Evolutionary conservation across 2,113 vertebrate genomes (phyloP).

Genomic region (Copsychus sechellarum): DNA sequence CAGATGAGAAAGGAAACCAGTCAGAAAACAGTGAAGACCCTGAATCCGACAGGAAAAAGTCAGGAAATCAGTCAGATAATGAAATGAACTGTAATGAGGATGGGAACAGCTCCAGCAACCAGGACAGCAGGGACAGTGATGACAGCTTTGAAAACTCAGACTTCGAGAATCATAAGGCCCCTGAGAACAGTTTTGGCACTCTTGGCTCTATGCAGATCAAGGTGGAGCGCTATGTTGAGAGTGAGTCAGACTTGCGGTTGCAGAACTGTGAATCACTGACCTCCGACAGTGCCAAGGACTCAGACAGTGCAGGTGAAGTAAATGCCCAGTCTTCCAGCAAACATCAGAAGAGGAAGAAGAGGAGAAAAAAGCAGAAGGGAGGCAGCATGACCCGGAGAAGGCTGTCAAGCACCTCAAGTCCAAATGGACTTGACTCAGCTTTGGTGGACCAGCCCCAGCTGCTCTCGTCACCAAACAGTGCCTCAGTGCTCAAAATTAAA

Average conservation of each 20-base stretch:
- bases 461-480: slow-evolving; percentile 85
- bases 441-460: slow-evolving; percentile 86
- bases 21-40: slow-evolving; percentile 91
- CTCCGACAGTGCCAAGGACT: slow-evolving; percentile 85
- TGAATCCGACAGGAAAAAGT: slow-evolving; percentile 86
- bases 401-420: slow-evolving; percentile 86
- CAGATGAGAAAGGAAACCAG: slow-evolving; percentile 90
- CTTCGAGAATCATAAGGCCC: slow-evolving; percentile 84
- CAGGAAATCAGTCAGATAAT: slow-evolving; percentile 85
- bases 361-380: slow-evolving; percentile 96
- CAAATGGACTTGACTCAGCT: slow-evolving; percentile 81
- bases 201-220: slow-evolving; percentile 95
- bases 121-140: slow-evolving; percentile 94
- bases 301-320: slow-evolving; percentile 78
- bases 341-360: slow-evolving; percentile 90
- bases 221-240: slow-evolving; percentile 93
- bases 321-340: slow-evolving; percentile 80
- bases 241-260: slow-evolving; percentile 84
- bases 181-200: slow-evolving; percentile 79
- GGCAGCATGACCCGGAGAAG: slow-evolving; percentile 84
- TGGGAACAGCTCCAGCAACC: slow-evolving; percentile 93
- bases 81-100: slow-evolving; percentile 93
- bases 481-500: slow-evolving; percentile 98
- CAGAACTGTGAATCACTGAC: slow-evolving; percentile 84
- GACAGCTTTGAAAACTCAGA: slow-evolving; percentile 95